phyloP scores from a whole-genome alignment of 2,113 vertebrate species.

The Etia nguti region DNA sequence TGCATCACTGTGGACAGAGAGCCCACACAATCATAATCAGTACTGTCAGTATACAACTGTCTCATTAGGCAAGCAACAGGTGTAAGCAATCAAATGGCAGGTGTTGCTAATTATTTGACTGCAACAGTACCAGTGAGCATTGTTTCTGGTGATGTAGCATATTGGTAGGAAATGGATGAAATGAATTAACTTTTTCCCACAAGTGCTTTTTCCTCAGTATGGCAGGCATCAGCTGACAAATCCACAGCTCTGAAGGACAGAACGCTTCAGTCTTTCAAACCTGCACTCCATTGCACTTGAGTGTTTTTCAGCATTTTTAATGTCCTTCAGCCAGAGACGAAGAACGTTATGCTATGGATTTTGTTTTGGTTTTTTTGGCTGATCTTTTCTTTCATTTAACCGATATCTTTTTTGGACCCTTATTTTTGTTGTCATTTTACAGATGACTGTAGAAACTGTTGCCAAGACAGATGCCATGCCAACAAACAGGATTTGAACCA shows the following conservation, averaged over 20 bases:
- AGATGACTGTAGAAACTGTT: neutral
- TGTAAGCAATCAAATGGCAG: constrained; percentile 42
- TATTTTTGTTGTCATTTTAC: neutral
- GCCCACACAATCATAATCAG: neutral
- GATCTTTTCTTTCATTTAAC: neutral
- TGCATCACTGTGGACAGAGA: neutral
- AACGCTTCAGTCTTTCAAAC: neutral
- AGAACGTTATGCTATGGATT: neutral
- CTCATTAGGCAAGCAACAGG: constrained; percentile 38
- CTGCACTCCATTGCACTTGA: neutral
- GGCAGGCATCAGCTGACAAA: neutral
- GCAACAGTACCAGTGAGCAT: neutral
- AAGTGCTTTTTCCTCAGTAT: neutral
- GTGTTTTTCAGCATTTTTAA: neutral
- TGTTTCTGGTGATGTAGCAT: neutral
- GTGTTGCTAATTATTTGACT: constrained; percentile 44
- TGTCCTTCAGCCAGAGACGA: neutral
- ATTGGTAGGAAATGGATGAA: constrained; percentile 2
- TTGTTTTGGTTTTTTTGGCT: neutral
- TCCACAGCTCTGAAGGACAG: neutral
- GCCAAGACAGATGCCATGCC: neutral
- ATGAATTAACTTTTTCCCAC: neutral
- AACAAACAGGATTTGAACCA: neutral
- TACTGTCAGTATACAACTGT: neutral
- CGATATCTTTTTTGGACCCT: neutral